Conservation (phyloP, 2,888 invertebrate species). For the Eurytoma californica region DNA sequence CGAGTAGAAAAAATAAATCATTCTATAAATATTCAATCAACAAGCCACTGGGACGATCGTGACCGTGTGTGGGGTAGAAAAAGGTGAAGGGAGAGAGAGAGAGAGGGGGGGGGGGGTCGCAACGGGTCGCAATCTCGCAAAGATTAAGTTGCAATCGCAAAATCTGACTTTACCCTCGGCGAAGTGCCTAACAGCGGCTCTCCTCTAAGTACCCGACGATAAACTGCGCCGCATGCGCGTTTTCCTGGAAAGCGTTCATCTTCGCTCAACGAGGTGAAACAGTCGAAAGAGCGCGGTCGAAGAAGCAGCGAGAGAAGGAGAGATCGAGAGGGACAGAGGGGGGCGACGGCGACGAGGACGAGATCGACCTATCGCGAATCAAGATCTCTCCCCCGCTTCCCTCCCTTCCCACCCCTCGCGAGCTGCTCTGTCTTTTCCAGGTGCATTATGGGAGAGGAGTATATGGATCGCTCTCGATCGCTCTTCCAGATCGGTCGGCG, state of each 20-base stretch:
- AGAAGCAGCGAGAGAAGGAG: conserved; percentile 2
- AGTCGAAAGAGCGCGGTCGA: neutral
- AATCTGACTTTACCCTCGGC: conserved; percentile 54
- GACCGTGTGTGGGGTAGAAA: neutral
- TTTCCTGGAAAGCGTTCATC: conserved; percentile 57
- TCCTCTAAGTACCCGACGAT: conserved; percentile 48
- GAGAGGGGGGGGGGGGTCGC: conserved; percentile 14
- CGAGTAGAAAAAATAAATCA: conserved; percentile 9
- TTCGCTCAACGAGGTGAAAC: conserved; percentile 43
- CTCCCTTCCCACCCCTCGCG: neutral
- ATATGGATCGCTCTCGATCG: conserved; percentile 55
- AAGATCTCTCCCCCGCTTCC: conserved; percentile 38
- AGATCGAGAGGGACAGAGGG: conserved; percentile 36
- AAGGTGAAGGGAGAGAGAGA: conserved; percentile 15
- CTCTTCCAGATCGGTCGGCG: conserved; percentile 47
- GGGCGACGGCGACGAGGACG: conserved; percentile 44
- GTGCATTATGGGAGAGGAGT: conserved; percentile 49
- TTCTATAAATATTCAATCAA: conserved; percentile 55
- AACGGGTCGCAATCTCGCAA: conserved; percentile 47
- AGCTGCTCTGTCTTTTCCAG: conserved; percentile 32
- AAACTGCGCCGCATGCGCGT: conserved; percentile 50
- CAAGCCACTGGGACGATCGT: conserved; percentile 1
- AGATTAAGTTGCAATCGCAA: conserved; percentile 57
- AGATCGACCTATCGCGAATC: conserved; percentile 49
- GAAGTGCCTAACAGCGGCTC: conserved; percentile 50